Evolutionary conservation across 2,888 invertebrate genomes (phyloP), one percentile per base, ranked within the genome.

Genomic region (Drosophila quinaria): DNA sequence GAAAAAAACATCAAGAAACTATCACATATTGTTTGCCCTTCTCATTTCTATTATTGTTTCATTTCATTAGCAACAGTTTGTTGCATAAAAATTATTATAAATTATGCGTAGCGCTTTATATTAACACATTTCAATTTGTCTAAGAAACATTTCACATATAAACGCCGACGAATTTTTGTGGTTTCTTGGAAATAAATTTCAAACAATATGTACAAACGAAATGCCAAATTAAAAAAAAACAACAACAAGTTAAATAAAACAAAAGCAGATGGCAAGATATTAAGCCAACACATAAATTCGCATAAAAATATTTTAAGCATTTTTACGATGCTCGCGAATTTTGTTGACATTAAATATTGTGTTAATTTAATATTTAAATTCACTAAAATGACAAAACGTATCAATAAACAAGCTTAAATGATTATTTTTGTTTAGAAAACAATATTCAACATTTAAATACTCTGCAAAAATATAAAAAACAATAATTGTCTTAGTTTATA

Each of bases 321-420:
- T 70, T 89, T 87, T 79, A 90, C 54, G 80, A 78, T 58, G 63
- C 63, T 69, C 62, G 73, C 84, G 64, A 74, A 68, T 80, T 72
- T 70, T 64, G 76, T 66, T 80, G 90, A 89, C 86, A 76, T 86
- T 90, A 90, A 90, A 78, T 81, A 77, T 79, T 82, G 72, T 80
- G 78, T 78, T 81, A 88, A 90, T 88, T 90, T 80, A 81, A 90
- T 88, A 90, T 90, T 90, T 61, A 88, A 81, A 88, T 86, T 68
- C 63, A 70, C 60, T 59, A 70, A 69, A 84, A 73, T 69, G 72
- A 62, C 68, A 80, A 83, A 83, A 79, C 68, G 55, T 58, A 33
- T 47, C 67, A 68, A 84, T 70, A 68, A 74, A 77, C 56, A 52
- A 74, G 49, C 47, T 4, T 22, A 41, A 49, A 33, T 19, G 29